Conservation (phyloP, 1,140 invertebrate genomes). For the Drosophila biarmipes region DNA sequence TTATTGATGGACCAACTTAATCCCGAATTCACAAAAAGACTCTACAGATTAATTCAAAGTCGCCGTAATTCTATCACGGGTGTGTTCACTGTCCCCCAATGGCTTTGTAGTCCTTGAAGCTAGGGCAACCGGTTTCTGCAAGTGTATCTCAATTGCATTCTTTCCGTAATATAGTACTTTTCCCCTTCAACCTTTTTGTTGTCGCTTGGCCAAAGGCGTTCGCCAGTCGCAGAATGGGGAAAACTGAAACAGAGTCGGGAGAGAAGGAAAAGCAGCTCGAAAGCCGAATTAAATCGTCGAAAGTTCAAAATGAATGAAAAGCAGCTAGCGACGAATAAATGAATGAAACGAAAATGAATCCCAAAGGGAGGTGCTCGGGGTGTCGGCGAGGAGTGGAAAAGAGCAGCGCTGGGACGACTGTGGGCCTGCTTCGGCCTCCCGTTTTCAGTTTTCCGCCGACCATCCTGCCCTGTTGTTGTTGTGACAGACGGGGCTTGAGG, state of each 20-base stretch:
- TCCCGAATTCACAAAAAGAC: too few species aligned
- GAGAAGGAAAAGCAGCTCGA: conserved; percentile 44
- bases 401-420: conserved; percentile 59
- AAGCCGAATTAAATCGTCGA: conserved; percentile 75
- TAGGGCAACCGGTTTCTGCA: conserved; percentile 14
- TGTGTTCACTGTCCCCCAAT: conserved; percentile 2
- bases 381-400: conserved; percentile 42
- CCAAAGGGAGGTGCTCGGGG: conserved; percentile 33
- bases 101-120: neutral
- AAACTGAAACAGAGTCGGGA: conserved; percentile 25
- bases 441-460: conserved; percentile 20
- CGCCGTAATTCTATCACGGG: neutral
- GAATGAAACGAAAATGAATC: conserved; percentile 78
- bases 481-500: conserved; percentile 45
- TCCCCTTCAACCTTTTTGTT: conserved; percentile 24
- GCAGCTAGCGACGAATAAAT: conserved; percentile 71
- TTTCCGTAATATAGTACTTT: conserved; percentile 35
- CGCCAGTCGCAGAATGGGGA: conserved; percentile 34
- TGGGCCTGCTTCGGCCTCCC: conserved; percentile 44
- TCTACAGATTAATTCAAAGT: too few species aligned
- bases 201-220: conserved; percentile 41
- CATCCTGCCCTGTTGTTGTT: conserved; percentile 45
- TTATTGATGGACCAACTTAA: too few species aligned
- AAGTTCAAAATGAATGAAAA: conserved; percentile 75
- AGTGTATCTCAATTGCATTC: conserved; percentile 42